Evolutionary conservation across 1,140 invertebrate species (phyloP).

Genomic region (Oncopeltus fasciatus): DNA sequence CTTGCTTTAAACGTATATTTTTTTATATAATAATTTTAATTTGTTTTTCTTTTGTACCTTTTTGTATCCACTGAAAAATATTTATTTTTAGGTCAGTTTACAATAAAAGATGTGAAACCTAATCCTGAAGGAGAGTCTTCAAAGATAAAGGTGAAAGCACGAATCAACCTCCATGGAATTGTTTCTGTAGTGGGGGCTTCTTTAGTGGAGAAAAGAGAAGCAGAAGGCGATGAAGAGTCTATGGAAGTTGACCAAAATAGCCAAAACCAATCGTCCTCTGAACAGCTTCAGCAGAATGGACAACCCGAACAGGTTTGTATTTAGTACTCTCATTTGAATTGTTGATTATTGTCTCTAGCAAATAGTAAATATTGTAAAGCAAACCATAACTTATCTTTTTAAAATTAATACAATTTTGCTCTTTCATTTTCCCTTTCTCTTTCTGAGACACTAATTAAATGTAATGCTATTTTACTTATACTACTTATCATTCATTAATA

Average conservation of each 20-base stretch:
- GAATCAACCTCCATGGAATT: conserved; percentile 85
- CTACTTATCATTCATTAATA: no score
- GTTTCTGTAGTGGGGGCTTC: conserved; percentile 73
- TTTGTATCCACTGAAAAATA: no score
- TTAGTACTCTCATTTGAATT: neutral
- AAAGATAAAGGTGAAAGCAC: conserved; percentile 90
- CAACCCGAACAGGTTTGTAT: conserved; percentile 4
- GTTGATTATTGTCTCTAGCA: no score
- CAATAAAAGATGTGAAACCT: conserved; percentile 71
- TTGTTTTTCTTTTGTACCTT: no score
- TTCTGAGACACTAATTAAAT: no score
- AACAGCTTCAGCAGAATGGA: conserved; percentile 15
- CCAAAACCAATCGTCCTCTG: neutral
- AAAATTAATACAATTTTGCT: no score
- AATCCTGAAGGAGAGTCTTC: conserved; percentile 72
- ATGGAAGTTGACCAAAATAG: conserved; percentile 10
- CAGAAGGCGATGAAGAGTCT: conserved; percentile 19
- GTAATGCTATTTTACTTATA: no score
- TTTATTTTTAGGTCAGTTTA: conserved; percentile 53
- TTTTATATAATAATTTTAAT: no score
- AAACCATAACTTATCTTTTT: no score
- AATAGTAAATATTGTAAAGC: no score
- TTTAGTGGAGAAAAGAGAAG: conserved; percentile 61
- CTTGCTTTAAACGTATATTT: no score
- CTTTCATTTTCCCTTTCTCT: no score